These are phyloP conservation scores for Chrysomela aeneicollis DNA, from an alignment of 2,888 invertebrate species.

Conservation along the genomic window DNA sequence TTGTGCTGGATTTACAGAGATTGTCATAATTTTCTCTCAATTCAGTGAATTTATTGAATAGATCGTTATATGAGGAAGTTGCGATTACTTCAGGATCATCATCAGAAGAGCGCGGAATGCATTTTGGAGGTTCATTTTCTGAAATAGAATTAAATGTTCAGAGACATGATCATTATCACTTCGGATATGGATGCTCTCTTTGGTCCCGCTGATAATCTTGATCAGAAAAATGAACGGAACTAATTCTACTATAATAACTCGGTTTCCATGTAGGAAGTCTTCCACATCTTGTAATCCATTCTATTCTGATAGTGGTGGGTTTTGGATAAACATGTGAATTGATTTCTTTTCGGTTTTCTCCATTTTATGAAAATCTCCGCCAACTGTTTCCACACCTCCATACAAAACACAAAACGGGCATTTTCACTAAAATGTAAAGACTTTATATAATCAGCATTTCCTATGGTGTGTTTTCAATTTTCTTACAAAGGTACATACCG, in stretches of 20 bases:
- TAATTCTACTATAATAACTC: slow-evolving; percentile 15
- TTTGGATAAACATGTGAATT: slow-evolving; percentile 12
- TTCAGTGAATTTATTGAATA: background rate
- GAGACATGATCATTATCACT: background rate
- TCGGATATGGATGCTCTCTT: background rate
- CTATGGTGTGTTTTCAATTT: too few relatives aligned
- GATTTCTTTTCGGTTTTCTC: too few relatives aligned
- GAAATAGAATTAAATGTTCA: background rate
- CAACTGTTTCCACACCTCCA: too few relatives aligned
- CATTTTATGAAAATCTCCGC: too few relatives aligned
- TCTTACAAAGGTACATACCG: too few relatives aligned
- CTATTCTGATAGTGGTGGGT: slow-evolving; percentile 16
- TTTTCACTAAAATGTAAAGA: too few relatives aligned
- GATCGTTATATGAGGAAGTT: background rate
- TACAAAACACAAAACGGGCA: too few relatives aligned
- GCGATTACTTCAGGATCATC: too few relatives aligned
- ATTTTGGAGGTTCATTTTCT: background rate
- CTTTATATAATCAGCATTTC: too few relatives aligned
- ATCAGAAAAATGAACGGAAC: slow-evolving; percentile 27
- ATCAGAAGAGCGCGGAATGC: too few relatives aligned
- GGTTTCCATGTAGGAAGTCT: slow-evolving; percentile 27
- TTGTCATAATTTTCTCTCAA: background rate
- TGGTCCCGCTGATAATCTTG: slow-evolving; percentile 30
- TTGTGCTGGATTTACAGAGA: background rate
- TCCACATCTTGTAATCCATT: slow-evolving; percentile 30